These are phyloP conservation scores for Wiebesia pumilae DNA, from an alignment of 1,140 invertebrate species.

Conservation along the genomic window DNA sequence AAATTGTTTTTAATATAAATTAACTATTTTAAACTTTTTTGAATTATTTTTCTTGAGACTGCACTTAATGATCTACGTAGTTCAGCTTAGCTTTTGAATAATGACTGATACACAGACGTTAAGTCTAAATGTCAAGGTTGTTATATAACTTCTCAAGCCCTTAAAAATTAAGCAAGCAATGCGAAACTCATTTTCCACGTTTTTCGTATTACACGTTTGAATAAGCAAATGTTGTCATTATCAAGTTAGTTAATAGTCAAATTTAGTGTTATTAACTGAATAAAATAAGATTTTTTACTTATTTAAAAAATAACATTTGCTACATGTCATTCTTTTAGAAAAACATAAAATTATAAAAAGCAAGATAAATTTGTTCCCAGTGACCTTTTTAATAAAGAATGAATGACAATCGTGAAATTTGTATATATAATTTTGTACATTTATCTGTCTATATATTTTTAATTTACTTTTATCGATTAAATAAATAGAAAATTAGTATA, in stretches of 20 bases:
- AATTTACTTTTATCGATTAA: slow-evolving; percentile 29
- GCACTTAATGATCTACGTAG: slow-evolving; percentile 29
- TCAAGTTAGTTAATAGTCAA: slow-evolving; percentile 16
- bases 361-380: slow-evolving; percentile 25
- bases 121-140: slow-evolving; percentile 42
- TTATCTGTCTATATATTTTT: not conserved
- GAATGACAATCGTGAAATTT: slow-evolving; percentile 43
- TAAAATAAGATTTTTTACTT: slow-evolving; percentile 21
- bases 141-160: not conserved
- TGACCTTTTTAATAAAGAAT: slow-evolving; percentile 42
- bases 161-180: not conserved
- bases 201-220: slow-evolving; percentile 18
- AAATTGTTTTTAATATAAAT: not conserved
- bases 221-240: slow-evolving; percentile 5
- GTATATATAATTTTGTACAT: slow-evolving; percentile 44
- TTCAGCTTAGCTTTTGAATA: slow-evolving; percentile 30
- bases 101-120: slow-evolving; percentile 41
- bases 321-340: slow-evolving; percentile 32
- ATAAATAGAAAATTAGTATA: not conserved
- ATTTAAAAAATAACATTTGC: slow-evolving; percentile 11
- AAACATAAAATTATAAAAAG: slow-evolving; percentile 19
- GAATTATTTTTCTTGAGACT: slow-evolving; percentile 25
- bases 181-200: not conserved
- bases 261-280: not conserved
- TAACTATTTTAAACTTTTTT: not conserved